Base-by-base conservation (phyloP, 92 coral and sea anemone genomes). In the Heteractis magnifica region DNA sequence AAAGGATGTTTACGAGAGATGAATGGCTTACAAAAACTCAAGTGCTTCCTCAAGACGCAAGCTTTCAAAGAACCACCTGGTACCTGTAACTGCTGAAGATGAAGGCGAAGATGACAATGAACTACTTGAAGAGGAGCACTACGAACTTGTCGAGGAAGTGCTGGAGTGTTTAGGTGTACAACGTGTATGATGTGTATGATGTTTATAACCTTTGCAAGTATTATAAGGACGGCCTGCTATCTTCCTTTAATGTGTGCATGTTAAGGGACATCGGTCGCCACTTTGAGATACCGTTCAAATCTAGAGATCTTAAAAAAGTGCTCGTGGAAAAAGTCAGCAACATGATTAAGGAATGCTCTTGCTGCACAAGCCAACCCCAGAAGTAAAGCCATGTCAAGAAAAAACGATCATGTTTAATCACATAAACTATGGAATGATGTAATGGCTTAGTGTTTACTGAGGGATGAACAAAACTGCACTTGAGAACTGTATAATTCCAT, bases 1-100 rank as follows among this genome's bases (percentile, higher is more conserved):
- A 79, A 52, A 64, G 56, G 68, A 60, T 79, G 52, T 85, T 85
- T 56, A 8, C 70, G 19, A 78, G 83, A 51, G 88, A 90, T 48
- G 86, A 83, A 64, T 77, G 83, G 88, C 78, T 85, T 20, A 78
- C 83, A 49, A 85, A 85, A 78, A 64, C 64, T 21, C 88, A 85
- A 71, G 78, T 85, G 44, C 92, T 52, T 78, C 88, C 53, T 53
- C 89, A 34, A 83, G 87, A 72, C 58, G 88, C 75, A 89, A 83
- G 79, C 78, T n/a, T 51, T 83, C 56, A 53, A 53, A 11, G 12
- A 53, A 53, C 12, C 9, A 7, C 56, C 73, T 81, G 84, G 23
- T 48, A 81, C 48, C 79, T 65, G 60, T 65, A 14, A 10, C 59
- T 34, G 76, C 83, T 15, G 87, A 87, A 6, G 80, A 50, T n/a